phyloP scores from a whole-genome alignment of 2,797 vertebrate genomes.

The Acridotheres tristis region DNA sequence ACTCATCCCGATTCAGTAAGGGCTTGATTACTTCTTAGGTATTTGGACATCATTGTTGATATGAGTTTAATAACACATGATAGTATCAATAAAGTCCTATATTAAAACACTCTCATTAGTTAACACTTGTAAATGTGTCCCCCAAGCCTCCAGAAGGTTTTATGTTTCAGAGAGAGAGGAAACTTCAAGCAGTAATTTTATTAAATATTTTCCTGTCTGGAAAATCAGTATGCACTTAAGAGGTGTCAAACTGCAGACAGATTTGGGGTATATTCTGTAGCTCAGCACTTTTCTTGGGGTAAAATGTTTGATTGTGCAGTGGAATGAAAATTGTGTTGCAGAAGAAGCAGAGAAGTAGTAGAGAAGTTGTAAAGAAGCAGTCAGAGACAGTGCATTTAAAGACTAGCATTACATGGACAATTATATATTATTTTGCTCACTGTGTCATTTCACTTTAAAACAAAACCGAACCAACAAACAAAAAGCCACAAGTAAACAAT shows the following conservation, averaged over 20 bases:
- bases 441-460: background rate
- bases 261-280: background rate
- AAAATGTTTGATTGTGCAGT: background rate
- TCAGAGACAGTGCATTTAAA: background rate
- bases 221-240: background rate
- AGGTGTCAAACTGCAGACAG: background rate
- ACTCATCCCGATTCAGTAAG: background rate
- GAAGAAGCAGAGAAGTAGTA: background rate
- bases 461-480: background rate
- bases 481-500: background rate
- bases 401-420: background rate
- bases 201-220: background rate
- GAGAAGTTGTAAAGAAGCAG: background rate
- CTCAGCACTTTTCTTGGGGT: fast-evolving
- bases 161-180: background rate
- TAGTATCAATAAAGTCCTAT: background rate
- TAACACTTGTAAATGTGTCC: background rate
- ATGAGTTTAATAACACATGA: background rate
- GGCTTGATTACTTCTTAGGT: background rate
- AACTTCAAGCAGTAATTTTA: background rate
- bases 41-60: background rate
- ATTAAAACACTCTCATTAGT: background rate
- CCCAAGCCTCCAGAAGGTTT: background rate
- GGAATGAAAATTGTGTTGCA: background rate
- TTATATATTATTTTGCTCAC: background rate